Evolutionary conservation across 1,140 invertebrate species (phyloP).

Genomic region (Lepidostoma basale): DNA sequence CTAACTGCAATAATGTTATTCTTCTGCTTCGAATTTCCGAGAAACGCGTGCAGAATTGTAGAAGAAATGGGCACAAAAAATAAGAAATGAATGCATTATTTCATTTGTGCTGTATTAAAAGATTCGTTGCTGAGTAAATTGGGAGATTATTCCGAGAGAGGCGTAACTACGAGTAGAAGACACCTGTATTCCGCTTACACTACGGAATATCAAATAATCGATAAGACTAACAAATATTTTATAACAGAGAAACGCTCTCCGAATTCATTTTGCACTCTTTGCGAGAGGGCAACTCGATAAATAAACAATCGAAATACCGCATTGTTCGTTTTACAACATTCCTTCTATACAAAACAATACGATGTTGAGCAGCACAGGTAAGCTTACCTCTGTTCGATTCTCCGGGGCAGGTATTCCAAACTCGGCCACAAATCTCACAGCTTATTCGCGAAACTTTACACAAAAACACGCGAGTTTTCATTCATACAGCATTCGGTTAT

Average conservation of each 20-base stretch:
- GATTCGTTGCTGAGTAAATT: too few species aligned
- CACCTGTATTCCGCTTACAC: constrained; percentile 12
- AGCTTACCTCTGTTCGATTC: constrained; percentile 24
- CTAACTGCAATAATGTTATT: too few species aligned
- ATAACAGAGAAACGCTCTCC: not conserved
- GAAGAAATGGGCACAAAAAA: not conserved
- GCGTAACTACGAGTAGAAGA: constrained; percentile 16
- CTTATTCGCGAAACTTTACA: constrained; percentile 8
- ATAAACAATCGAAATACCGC: not conserved
- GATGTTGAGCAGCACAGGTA: constrained; percentile 20
- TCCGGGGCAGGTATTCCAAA: constrained; percentile 21
- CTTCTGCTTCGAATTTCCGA: not conserved
- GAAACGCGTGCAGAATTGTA: not conserved
- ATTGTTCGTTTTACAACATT: constrained; percentile 18
- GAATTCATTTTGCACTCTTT: not conserved
- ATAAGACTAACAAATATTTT: constrained; percentile 21
- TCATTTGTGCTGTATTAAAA: too few species aligned
- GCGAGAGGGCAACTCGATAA: not conserved
- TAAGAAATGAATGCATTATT: not conserved
- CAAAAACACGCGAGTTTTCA: constrained; percentile 28
- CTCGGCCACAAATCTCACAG: constrained; percentile 8
- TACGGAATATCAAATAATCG: constrained; percentile 5
- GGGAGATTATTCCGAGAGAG: not conserved
- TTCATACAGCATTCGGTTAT: constrained; percentile 16
- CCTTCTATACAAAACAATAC: constrained; percentile 28